phyloP scores from a whole-genome alignment of 2,797 vertebrate species.

The Salmo trutta region DNA sequence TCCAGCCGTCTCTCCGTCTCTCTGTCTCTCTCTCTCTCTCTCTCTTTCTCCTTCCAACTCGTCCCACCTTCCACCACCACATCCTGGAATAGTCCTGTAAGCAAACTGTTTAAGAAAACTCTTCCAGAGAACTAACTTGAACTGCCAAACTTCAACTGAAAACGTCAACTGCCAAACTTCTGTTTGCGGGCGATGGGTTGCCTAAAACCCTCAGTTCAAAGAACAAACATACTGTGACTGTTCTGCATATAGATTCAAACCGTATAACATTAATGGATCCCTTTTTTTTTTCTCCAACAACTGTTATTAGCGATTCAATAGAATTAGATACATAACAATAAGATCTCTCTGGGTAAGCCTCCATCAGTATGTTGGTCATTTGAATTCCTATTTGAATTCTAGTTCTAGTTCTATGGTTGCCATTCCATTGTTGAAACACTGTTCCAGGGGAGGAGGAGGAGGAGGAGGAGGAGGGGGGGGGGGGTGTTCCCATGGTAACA shows the following conservation, averaged over 20 bases:
- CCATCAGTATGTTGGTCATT: not conserved
- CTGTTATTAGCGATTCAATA: too few relatives aligned
- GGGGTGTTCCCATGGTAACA: conserved; percentile 73
- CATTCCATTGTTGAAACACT: not conserved
- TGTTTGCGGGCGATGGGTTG: conserved; percentile 26
- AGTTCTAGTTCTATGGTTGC: not conserved
- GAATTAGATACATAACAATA: too few relatives aligned
- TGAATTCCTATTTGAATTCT: not conserved
- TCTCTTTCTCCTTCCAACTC: conserved; percentile 11
- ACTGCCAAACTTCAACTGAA: conserved; percentile 21
- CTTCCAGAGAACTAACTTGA: conserved; percentile 26
- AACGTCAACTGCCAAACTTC: not conserved
- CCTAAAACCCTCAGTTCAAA: not conserved
- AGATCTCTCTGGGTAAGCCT: too few relatives aligned
- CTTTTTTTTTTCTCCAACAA: too few relatives aligned
- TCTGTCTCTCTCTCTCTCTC: conserved; percentile 25
- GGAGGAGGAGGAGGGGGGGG: conserved; percentile 22
- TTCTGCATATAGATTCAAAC: not conserved
- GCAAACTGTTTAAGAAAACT: conserved; percentile 40
- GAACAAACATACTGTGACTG: conserved; percentile 19
- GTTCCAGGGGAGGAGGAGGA: conserved; percentile 16
- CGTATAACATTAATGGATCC: too few relatives aligned
- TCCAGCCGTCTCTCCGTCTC: too few relatives aligned
- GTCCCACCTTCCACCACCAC: conserved; percentile 43
- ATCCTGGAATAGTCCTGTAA: conserved; percentile 38